Evolutionary conservation across 2,797 vertebrate genomes (phyloP), one percentile per base, ranked within the genome.

Genomic region (Falco berigora): DNA sequence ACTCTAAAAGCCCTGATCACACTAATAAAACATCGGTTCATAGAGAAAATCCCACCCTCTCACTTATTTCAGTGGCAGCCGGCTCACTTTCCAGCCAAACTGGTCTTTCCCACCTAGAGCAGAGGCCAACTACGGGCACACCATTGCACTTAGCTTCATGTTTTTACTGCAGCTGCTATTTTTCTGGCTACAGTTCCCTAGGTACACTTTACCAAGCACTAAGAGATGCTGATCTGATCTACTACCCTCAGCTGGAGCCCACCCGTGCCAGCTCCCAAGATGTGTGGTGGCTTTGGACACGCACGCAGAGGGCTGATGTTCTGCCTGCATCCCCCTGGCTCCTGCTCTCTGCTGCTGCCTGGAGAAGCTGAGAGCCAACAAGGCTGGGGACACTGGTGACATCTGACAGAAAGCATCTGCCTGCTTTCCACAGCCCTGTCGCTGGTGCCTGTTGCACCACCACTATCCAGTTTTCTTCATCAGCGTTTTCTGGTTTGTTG

Each of bases 281-380:
- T 6, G 21, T 7, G 14, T 28, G 49, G 27, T 0, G 10, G 36
- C 64, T 50, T 22, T 17, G 75, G 46, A 20, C 46, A 32, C 0
- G 0, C 18, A 2, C 2, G 24, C 47, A 9, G 21, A 34, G 42
- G 13, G 64, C 18, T 47, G 55, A 7, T 42, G 4, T 3, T 62
- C 40, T 38, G 53, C 56, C 53, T 40, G 21, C 44, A 27, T 8
- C 4, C 55, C n/a, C 40, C 32, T 2, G 11, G 12, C 76, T 50
- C 32, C 32, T 72, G 52, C 53, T 16, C 23, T 23, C 22, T 17
- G 49, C 53, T 25, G 23, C 14, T 49, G 58, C 27, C 64, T 34
- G 71, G 42, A 73, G 53, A 50, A 34, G 46, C 53, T 52, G 64
- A 32, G 4, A 25, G 25, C 53, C 58, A 78, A 30, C 30, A 15